A percentile compares a stretch with the other conserved stretches of the same genome.
phyloP scores from a whole-genome alignment of 2,888 invertebrate genomes.

The Spisula subtruncata region DNA sequence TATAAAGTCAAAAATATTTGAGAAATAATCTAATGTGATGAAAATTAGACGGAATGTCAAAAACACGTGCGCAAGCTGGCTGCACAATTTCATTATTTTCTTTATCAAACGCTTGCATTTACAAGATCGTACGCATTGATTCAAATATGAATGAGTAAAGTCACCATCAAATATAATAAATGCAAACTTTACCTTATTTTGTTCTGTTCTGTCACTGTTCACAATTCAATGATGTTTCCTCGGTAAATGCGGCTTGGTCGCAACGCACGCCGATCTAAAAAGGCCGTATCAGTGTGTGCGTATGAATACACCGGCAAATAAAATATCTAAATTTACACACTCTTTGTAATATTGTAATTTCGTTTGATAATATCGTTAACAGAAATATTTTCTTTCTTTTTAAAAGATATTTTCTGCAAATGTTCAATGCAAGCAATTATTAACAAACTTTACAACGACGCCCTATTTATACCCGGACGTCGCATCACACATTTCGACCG shows the following conservation, averaged over 20 bases:
- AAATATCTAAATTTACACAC: neutral
- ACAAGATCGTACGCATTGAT: neutral
- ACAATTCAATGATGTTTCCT: neutral
- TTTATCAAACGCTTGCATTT: neutral
- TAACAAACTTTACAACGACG: neutral
- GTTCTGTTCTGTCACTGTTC: conserved; percentile 3
- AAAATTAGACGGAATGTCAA: neutral
- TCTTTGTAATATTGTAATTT: neutral
- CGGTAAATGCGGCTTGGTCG: conserved; percentile 26
- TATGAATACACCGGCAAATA: conserved; percentile 44
- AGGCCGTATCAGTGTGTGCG: conserved; percentile 16
- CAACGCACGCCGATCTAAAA: conserved; percentile 56
- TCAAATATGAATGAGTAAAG: neutral
- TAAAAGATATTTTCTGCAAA: no score
- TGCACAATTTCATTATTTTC: neutral
- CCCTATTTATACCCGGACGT: conserved; percentile 37
- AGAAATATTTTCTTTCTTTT: neutral
- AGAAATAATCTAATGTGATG: no score
- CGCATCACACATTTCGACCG: conserved; percentile 20
- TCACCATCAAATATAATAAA: neutral
- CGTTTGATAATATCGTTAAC: neutral
- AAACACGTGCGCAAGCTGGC: conserved; percentile 17
- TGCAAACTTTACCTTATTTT: conserved; percentile 25
- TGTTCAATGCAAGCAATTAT: neutral
- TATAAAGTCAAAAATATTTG: no score